phyloP scores from a whole-genome alignment of 2,888 invertebrate genomes.

The Imbricaverruca yamaguchii region DNA sequence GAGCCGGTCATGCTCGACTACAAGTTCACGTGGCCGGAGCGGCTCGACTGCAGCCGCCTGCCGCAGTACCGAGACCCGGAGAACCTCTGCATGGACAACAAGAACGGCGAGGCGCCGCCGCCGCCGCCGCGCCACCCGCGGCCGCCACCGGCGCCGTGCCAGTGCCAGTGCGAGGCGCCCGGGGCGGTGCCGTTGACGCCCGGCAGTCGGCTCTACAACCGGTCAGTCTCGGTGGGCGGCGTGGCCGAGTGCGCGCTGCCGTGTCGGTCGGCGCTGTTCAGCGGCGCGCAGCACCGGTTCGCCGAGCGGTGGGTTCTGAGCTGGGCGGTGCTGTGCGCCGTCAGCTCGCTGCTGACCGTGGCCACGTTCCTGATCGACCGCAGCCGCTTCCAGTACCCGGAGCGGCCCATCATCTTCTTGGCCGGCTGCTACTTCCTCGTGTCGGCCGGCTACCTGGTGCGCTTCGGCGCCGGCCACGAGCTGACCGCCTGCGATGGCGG shows the following conservation, averaged over 20 bases:
- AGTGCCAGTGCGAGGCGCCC: background rate
- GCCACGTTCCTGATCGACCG: constrained; percentile 96
- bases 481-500: constrained; percentile 50
- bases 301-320: constrained; percentile 92
- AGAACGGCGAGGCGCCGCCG: constrained; percentile 31
- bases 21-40: constrained; percentile 82
- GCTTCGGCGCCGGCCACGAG: constrained; percentile 1
- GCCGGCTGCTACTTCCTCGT: constrained; percentile 96
- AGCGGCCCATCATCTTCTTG: constrained; percentile 94
- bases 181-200: background rate
- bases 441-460: constrained; percentile 59
- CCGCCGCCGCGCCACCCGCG: constrained; percentile 8
- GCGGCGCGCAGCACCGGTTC: constrained; percentile 84
- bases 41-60: constrained; percentile 76
- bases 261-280: constrained; percentile 85
- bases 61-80: constrained; percentile 45
- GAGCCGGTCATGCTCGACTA: constrained; percentile 76
- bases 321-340: constrained; percentile 93
- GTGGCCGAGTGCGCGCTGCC: constrained; percentile 64
- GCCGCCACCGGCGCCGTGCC: background rate
- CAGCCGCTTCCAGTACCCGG: constrained; percentile 92
- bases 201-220: background rate
- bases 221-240: background rate
- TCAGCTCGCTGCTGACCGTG: constrained; percentile 91
- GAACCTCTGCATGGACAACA: constrained; percentile 32